Evolutionary conservation across 2,888 invertebrate genomes (phyloP).

Genomic region (Leptothorax acervorum): DNA sequence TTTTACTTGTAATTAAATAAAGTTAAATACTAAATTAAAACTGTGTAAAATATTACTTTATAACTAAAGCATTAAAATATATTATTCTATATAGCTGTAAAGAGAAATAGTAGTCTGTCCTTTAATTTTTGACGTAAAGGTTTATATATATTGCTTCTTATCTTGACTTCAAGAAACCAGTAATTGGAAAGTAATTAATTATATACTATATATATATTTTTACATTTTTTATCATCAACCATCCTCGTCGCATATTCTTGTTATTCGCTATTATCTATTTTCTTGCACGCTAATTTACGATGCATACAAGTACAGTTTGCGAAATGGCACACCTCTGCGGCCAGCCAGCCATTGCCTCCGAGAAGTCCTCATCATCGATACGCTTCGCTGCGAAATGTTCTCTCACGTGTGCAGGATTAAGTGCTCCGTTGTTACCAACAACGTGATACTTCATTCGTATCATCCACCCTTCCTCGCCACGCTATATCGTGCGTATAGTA

Average conservation of each 20-base stretch:
- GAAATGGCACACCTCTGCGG: conserved; percentile 39
- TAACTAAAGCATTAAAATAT: not conserved
- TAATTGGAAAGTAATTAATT: not conserved
- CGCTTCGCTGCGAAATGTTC: conserved; percentile 38
- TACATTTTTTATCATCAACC: not conserved
- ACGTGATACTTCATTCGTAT: conserved; percentile 39
- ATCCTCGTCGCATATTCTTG: not conserved
- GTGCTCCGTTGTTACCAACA: conserved; percentile 34
- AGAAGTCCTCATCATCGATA: conserved; percentile 48
- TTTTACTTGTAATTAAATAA: not conserved
- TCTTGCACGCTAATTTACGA: not conserved
- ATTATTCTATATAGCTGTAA: not conserved
- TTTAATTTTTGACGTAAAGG: not conserved
- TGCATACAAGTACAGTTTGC: not conserved
- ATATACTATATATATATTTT: not conserved
- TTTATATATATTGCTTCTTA: not conserved
- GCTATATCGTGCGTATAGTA: conserved; percentile 36
- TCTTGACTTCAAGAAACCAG: not conserved
- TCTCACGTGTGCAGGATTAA: conserved; percentile 31
- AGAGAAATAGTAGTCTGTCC: not conserved
- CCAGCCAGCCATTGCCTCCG: conserved; percentile 17
- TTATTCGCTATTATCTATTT: not conserved
- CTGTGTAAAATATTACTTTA: not conserved
- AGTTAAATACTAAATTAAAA: not conserved
- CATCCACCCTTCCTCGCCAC: conserved; percentile 12